Conservation (phyloP, 2,888 invertebrate species). For the Sinhomidia bicolor region DNA sequence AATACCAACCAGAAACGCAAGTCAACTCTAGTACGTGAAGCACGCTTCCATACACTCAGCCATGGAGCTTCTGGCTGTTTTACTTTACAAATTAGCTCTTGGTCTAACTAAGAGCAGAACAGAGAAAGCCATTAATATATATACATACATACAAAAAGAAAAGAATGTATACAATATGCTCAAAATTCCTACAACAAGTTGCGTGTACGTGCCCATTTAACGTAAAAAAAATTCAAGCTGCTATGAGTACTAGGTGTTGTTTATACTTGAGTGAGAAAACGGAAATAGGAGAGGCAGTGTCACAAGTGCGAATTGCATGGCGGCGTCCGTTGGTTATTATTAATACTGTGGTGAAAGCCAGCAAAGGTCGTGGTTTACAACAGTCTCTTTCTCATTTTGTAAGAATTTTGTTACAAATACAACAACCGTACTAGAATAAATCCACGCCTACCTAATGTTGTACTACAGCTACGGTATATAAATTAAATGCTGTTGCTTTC, state of each 20-base stretch:
- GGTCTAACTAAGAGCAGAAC: background rate
- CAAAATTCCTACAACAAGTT: background rate
- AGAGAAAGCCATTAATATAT: conserved; percentile 44
- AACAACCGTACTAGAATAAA: background rate
- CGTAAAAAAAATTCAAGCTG: background rate
- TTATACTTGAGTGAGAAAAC: too few relatives aligned
- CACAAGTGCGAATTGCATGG: conserved; percentile 41
- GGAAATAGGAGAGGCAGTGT: background rate
- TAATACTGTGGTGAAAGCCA: conserved; percentile 63
- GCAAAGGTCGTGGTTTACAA: background rate
- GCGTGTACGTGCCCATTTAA: background rate
- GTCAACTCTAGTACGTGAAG: background rate
- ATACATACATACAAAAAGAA: background rate
- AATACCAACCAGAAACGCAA: background rate
- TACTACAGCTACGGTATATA: background rate
- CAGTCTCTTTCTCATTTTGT: background rate
- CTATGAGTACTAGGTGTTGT: too few relatives aligned
- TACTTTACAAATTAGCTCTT: conserved; percentile 62
- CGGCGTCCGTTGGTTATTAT: conserved; percentile 17
- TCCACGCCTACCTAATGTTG: background rate
- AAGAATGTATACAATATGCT: background rate
- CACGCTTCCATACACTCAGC: background rate
- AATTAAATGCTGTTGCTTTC: conserved; percentile 1
- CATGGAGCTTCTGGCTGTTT: conserved; percentile 16
- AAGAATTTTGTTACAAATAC: background rate